Conservation (phyloP, 2,888 invertebrate genomes). For the Suillia variegata region DNA sequence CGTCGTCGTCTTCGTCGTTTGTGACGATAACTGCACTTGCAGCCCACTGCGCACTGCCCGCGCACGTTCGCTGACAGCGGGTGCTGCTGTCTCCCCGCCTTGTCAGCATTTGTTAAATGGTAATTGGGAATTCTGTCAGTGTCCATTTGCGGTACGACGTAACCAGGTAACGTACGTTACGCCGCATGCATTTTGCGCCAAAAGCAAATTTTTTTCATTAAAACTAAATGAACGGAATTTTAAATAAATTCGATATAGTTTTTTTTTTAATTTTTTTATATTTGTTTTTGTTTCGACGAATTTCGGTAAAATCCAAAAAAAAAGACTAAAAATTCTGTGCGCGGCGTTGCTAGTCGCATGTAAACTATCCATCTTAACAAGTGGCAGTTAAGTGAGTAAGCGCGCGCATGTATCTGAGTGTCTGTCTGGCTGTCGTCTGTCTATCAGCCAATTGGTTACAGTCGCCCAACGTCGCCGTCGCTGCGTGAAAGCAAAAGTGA, state of each 20-base stretch:
- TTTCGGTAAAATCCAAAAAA: too few species aligned
- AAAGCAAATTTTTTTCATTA: not conserved
- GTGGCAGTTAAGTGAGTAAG: too few species aligned
- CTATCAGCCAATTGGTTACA: too few species aligned
- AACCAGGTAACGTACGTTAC: not conserved
- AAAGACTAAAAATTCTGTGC: not conserved
- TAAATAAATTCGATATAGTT: slow-evolving; percentile 49
- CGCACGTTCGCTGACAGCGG: not conserved
- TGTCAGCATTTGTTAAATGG: slow-evolving; percentile 9
- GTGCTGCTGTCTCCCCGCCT: not conserved
- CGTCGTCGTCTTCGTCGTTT: too few species aligned
- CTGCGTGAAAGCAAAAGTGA: slow-evolving; percentile 25
- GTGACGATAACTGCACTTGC: not conserved
- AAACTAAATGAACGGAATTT: slow-evolving; percentile 35
- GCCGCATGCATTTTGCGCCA: too few species aligned
- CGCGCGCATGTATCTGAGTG: too few species aligned
- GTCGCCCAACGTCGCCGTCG: too few species aligned
- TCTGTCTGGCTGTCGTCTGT: too few species aligned
- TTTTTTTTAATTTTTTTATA: slow-evolving; percentile 23
- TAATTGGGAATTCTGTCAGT: slow-evolving; percentile 20
- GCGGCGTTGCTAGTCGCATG: too few species aligned
- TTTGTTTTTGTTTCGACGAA: slow-evolving; percentile 3
- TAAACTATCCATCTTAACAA: too few species aligned
- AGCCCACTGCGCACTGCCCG: not conserved
- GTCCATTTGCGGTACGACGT: slow-evolving; percentile 6